These are phyloP conservation scores for Trichopria drosophilae DNA, from an alignment of 2,888 invertebrate genomes.

Conservation along the genomic window DNA sequence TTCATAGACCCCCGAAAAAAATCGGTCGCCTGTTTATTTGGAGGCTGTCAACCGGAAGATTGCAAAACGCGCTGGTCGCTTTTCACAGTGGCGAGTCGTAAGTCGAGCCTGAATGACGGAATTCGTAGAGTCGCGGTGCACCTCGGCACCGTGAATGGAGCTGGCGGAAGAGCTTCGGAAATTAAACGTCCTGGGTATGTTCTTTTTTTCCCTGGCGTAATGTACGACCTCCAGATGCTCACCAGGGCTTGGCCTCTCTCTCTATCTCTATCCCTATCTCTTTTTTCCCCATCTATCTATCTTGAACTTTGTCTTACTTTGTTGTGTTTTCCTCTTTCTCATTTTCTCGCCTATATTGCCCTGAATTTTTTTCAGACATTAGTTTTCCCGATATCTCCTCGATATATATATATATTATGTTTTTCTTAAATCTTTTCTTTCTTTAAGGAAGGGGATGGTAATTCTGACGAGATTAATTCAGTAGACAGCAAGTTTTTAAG, in stretches of 20 bases:
- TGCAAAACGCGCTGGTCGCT: slow-evolving; percentile 41
- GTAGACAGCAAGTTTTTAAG: too few species aligned
- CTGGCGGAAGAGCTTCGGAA: slow-evolving; percentile 58
- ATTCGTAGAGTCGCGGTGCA: slow-evolving; percentile 45
- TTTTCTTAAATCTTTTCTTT: too few species aligned
- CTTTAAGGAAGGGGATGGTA: too few species aligned
- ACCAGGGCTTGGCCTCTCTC: slow-evolving; percentile 33
- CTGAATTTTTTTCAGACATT: too few species aligned
- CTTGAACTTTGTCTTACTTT: slow-evolving; percentile 22
- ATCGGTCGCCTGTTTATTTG: slow-evolving; percentile 41
- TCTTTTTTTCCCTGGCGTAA: slow-evolving; percentile 54
- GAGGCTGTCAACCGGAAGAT: slow-evolving; percentile 45
- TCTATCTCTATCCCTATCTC: slow-evolving; percentile 27
- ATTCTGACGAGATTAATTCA: too few species aligned
- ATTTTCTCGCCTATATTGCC: too few species aligned
- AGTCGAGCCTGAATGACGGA: slow-evolving; percentile 52
- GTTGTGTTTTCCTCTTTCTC: slow-evolving; percentile 15
- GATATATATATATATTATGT: too few species aligned
- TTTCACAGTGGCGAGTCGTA: slow-evolving; percentile 47
- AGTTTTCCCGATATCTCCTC: too few species aligned
- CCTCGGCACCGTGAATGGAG: slow-evolving; percentile 53
- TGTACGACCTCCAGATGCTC: slow-evolving; percentile 48
- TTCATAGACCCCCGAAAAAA: too few species aligned
- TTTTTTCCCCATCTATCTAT: slow-evolving; percentile 24
- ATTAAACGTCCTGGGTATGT: slow-evolving; percentile 57